These are phyloP conservation scores for Rhopalosiphum maidis DNA, from an alignment of 1,140 invertebrate genomes.

Conservation along the genomic window DNA sequence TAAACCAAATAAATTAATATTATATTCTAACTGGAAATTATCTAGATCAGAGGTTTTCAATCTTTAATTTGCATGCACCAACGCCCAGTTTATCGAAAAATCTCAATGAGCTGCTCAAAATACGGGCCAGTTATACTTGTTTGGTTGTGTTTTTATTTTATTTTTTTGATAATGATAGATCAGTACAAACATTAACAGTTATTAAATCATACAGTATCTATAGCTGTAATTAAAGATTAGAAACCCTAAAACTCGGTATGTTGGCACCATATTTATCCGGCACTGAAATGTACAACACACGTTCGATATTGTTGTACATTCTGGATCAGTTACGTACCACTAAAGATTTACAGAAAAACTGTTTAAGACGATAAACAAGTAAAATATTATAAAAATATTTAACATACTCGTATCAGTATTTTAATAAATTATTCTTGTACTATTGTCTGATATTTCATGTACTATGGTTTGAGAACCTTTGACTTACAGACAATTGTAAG, in stretches of 20 bases:
- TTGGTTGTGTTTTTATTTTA: no score
- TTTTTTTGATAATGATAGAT: no score
- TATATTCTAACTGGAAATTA: background rate
- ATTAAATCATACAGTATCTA: no score
- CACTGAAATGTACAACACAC: no score
- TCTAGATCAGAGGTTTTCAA: background rate
- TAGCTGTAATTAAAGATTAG: no score
- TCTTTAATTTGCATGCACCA: background rate
- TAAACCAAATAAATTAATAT: background rate
- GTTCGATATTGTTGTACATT: background rate
- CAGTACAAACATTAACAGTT: no score
- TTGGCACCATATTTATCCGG: no score
- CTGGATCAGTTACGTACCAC: background rate
- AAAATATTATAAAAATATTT: background rate
- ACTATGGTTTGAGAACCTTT: background rate
- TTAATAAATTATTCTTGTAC: background rate
- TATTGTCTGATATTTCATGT: background rate
- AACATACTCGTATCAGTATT: background rate
- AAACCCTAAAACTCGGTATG: no score
- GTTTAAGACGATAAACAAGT: background rate
- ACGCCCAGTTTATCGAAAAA: no score
- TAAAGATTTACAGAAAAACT: background rate
- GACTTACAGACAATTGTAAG: no score
- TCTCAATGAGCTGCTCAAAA: no score
- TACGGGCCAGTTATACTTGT: no score